phyloP scores from a whole-genome alignment of 2,797 vertebrate species.

The Diplodus sargus region DNA sequence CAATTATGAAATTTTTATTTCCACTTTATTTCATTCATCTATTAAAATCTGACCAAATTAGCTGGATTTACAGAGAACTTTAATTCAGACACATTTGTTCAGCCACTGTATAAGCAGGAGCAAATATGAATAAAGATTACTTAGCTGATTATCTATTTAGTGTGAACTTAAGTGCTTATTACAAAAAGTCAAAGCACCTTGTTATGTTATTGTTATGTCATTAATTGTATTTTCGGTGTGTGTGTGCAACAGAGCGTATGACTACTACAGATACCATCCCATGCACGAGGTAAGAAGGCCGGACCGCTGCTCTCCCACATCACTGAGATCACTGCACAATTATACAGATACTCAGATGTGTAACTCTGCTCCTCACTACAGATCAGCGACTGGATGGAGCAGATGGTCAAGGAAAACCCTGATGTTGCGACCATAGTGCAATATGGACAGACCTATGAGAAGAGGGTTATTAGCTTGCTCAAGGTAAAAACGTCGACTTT shows the following conservation, averaged over 20 bases:
- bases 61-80: no score
- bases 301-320: not conserved
- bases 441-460: slow-evolving; percentile 72
- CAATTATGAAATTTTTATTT: no score
- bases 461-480: slow-evolving; percentile 64
- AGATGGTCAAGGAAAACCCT: slow-evolving; percentile 41
- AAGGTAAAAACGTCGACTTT: slow-evolving; percentile 53
- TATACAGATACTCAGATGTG: not conserved
- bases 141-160: no score
- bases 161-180: no score
- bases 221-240: slow-evolving; percentile 10
- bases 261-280: slow-evolving; percentile 77
- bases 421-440: slow-evolving; percentile 51
- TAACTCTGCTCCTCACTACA: slow-evolving; percentile 18
- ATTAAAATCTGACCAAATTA: no score
- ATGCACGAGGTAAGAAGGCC: slow-evolving; percentile 73
- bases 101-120: no score
- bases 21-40: no score
- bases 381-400: slow-evolving; percentile 70
- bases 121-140: no score
- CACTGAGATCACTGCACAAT: not conserved
- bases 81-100: no score
- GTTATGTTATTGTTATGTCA: no score
- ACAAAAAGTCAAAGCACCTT: no score
- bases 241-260: slow-evolving; percentile 58